phyloP scores from a whole-genome alignment of 92 coral and sea anemone species.

The Hydrozoanthus gracilis region DNA sequence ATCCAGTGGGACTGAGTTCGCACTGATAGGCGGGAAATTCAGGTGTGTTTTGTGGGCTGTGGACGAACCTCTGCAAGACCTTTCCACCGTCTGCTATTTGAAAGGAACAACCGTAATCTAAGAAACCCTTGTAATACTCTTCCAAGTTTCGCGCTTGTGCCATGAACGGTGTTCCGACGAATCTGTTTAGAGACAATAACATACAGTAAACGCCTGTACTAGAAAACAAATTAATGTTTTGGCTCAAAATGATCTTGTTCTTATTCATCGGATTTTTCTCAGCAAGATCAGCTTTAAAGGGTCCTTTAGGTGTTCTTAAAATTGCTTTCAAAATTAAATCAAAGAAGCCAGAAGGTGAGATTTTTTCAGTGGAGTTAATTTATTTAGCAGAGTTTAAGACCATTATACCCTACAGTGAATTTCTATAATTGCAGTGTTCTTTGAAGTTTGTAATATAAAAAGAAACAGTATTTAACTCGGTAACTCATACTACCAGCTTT shows the following conservation, averaged over 20 bases:
- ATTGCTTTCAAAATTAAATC: too few species aligned
- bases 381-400: too few species aligned
- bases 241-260: background rate
- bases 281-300: too few species aligned
- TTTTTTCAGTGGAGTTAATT: too few species aligned
- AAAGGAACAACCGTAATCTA: slow-evolving; percentile 52
- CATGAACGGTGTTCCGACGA: slow-evolving; percentile 38
- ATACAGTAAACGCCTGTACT: background rate
- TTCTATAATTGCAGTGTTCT: too few species aligned
- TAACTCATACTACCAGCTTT: too few species aligned
- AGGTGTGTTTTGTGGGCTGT: slow-evolving; percentile 26
- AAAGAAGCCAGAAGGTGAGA: too few species aligned
- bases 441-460: too few species aligned
- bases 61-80: slow-evolving; percentile 52
- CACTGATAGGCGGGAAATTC: slow-evolving; percentile 55
- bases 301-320: too few species aligned
- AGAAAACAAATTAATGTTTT: background rate
- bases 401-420: too few species aligned
- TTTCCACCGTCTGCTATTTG: slow-evolving; percentile 19
- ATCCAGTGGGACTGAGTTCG: slow-evolving; percentile 44
- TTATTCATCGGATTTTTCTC: too few species aligned
- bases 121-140: slow-evolving; percentile 63
- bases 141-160: slow-evolving; percentile 58
- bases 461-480: too few species aligned
- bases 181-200: slow-evolving; percentile 1